Evolutionary conservation across 2,888 invertebrate species (phyloP), one percentile per base, ranked within the genome.

Genomic region (Tiliacea citrago): DNA sequence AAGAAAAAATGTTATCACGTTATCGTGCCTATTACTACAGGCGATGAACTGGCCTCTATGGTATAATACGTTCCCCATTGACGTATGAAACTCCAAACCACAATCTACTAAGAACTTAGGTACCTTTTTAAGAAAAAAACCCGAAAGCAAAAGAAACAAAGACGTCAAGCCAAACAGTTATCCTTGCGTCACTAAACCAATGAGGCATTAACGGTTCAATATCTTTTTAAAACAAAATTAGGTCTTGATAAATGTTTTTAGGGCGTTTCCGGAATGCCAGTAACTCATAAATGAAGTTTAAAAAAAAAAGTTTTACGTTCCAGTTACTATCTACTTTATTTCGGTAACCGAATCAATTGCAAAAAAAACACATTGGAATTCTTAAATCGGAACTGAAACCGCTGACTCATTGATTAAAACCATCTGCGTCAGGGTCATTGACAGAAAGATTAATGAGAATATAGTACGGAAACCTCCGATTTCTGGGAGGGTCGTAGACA

Each of bases 391-490:
- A 79, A 73, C 69, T 57, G 62, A 78, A 73, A 78, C 10, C 39
- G 77, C 73, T 85, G 67, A 85, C 63, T 83, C 79, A 86, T 79
- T 60, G 76, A 71, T 68, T 69, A 60, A 61, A 69, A 57, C 24
- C 60, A 79, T 77, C 57, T 55, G 60, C 75, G 75, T 79, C 81
- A 82, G 58, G 82, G 81, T 82, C 83, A 82, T 49, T 80, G 61
- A 75, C 71, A 75, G 42, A 47, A 51, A 61, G 53, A 71, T 68
- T 72, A 68, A 16, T 35, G 39, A 74, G 68, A 71, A 75, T 60
- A 45, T 49, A 42, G 61, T 53, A 24, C 5, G n/a, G 13, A 60
- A 78, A 70, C 29, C 63, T 42, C 45, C 18, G 12, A 67, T 42
- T 73, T 72, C 35, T 57, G 21, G 21, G 55, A 61, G 53, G n/a